phyloP scores from a whole-genome alignment of 2,113 vertebrate genomes.

The Sebastes schlegelii region DNA sequence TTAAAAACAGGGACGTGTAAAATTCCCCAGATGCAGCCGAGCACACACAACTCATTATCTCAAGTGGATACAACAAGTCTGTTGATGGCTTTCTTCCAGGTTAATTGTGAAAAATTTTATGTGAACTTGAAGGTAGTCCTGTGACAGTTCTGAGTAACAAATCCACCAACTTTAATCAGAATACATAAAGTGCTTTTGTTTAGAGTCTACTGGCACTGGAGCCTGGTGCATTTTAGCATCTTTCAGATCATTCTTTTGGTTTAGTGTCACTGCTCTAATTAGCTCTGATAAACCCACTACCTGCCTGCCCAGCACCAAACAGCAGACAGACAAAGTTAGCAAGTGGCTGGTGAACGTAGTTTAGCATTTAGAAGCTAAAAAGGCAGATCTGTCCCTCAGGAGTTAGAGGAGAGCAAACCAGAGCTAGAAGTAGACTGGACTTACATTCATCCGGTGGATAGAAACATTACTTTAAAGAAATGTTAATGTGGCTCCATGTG shows the following conservation, averaged over 20 bases:
- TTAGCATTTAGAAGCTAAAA: not conserved
- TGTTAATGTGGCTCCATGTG: not conserved
- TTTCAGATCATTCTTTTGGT: not conserved
- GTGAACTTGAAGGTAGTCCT: slow-evolving; percentile 18
- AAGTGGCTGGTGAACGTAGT: not conserved
- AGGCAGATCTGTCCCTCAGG: not conserved
- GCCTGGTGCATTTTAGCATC: not conserved
- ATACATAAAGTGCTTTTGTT: not conserved
- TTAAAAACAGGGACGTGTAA: slow-evolving; percentile 47
- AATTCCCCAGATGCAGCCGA: slow-evolving; percentile 43
- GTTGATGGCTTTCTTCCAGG: slow-evolving; percentile 29
- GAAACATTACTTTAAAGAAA: not conserved
- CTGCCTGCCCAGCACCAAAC: not conserved
- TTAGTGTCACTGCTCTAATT: not conserved
- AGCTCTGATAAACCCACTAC: not conserved
- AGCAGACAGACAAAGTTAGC: not conserved
- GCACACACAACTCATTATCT: slow-evolving; percentile 54
- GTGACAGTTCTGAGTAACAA: slow-evolving; percentile 2
- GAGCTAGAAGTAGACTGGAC: not conserved
- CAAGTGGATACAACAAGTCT: slow-evolving; percentile 43
- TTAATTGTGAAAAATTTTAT: slow-evolving; percentile 30
- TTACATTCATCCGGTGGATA: not conserved
- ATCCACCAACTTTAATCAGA: slow-evolving; percentile 7
- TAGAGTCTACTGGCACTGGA: not conserved
- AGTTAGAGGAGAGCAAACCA: not conserved